Evolutionary conservation across 1,140 invertebrate genomes (phyloP), one percentile per base, ranked within the genome.

Genomic region (Drosophila cardini): DNA sequence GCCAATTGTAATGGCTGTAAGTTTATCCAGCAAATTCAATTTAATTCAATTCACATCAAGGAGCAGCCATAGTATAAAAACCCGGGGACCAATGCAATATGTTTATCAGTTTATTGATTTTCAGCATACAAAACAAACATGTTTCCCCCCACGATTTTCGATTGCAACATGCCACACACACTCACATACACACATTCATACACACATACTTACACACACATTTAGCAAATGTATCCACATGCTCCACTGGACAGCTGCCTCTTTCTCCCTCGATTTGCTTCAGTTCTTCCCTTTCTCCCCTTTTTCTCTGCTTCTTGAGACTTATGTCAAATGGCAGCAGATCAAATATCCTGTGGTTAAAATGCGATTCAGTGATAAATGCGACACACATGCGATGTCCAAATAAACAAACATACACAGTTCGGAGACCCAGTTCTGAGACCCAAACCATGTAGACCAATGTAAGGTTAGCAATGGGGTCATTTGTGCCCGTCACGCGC

Each of bases 261-360:
- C n/a, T 11, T 11, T 10, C 15, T 11, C 6, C 1, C 21, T 21
- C 5, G n/a, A n/a, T 26, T 26, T 26, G n/a, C n/a, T 26, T 5
- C 21, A n/a, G 15, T 16, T n/a, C 16, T 36, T 8, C 16, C 15
- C 9, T 18, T 11, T 18, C 46, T 56, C 15, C 16, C n/a, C 10
- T 30, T 16, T 34, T 36, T 8, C 38, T 40, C 13, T 40, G 30
- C 57, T 15, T n/a, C 67, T 65, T 63, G 53, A 74, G 77, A 78
- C 84, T 83, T 72, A 73, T 89, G 84, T 89, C 85, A 89, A 89
- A 89, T 89, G 84, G 84, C 84, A 89, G 61, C 68, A 84, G 84
- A 89, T 89, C 84, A 89, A 89, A 89, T 89, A 89, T 89, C 84
- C 84, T 89, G 84, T 89, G 84, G 84, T 80, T 89, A 89, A 80